phyloP scores from a whole-genome alignment of 37 sponge, comb jelly and placozoan genomes.

The Hormiphora californensis region DNA sequence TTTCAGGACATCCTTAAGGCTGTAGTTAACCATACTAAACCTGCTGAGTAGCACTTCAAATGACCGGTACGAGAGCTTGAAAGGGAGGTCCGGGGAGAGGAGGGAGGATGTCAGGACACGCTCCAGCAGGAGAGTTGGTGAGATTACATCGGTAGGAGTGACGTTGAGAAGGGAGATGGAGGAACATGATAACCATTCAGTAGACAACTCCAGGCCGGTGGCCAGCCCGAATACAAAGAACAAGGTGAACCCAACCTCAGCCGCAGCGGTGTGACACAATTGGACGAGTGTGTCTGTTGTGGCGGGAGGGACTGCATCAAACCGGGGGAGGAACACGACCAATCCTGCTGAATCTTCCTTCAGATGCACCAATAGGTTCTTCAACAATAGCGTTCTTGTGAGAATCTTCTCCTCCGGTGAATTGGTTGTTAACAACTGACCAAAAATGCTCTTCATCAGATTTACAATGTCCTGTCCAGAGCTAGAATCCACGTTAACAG shows the following conservation, averaged over 20 bases:
- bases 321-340: conserved; percentile 17
- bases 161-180: neutral
- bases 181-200: conserved; percentile 15
- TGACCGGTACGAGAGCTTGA: conserved; percentile 25
- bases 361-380: neutral
- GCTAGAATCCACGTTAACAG: neutral
- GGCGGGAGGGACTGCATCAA: neutral
- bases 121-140: conserved; percentile 20
- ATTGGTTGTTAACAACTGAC: neutral
- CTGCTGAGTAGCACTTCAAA: conserved; percentile 48
- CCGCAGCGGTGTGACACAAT: conserved; percentile 13
- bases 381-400: conserved; percentile 11
- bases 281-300: conserved; percentile 12
- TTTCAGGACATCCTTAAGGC: conserved; percentile 37
- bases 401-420: neutral
- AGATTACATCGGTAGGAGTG: neutral
- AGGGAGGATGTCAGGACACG: neutral
- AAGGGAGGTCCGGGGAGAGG: neutral
- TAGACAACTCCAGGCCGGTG: conserved; percentile 1
- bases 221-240: conserved; percentile 20
- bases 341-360: neutral
- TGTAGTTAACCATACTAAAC: conserved; percentile 25
- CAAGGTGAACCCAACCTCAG: neutral
- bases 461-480: neutral
- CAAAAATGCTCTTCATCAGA: neutral